Conservation (phyloP, 2,113 vertebrate species). For the Motacilla tschutschensis region DNA sequence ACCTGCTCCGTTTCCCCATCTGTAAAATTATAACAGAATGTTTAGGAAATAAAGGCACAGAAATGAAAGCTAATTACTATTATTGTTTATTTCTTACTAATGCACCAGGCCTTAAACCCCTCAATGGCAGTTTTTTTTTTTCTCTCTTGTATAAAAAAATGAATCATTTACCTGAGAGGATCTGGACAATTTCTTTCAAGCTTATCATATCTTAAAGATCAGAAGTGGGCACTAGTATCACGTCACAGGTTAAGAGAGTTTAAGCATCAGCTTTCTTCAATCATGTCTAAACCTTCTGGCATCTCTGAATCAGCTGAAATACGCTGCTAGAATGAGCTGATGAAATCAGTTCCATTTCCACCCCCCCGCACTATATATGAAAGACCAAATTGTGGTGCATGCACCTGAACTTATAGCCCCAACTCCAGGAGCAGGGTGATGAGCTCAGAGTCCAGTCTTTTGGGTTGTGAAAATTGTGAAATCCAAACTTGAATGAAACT, state of each 20-base stretch:
- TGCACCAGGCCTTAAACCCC: neutral
- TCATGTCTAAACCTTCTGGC: neutral
- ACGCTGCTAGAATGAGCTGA: neutral
- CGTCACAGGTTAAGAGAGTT: slow-evolving; percentile 1
- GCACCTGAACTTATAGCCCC: neutral
- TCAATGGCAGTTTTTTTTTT: neutral
- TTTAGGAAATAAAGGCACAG: neutral
- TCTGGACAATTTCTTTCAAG: neutral
- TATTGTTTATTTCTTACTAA: neutral
- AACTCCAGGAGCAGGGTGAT: neutral
- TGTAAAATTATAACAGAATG: neutral
- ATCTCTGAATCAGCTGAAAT: slow-evolving; percentile 28
- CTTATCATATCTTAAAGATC: neutral
- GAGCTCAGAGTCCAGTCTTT: neutral
- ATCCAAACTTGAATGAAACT: neutral
- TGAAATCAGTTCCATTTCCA: neutral
- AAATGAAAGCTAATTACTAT: neutral
- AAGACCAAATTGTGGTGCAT: fast-evolving
- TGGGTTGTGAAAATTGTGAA: neutral
- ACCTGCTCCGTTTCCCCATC: neutral
- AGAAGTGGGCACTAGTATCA: neutral
- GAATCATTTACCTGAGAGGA: neutral
- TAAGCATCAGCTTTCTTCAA: slow-evolving; percentile 22
- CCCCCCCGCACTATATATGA: no score
- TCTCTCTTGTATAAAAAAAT: neutral